Base-by-base conservation (phyloP, 2,888 invertebrate genomes). In the Nomada ferruginata region DNA sequence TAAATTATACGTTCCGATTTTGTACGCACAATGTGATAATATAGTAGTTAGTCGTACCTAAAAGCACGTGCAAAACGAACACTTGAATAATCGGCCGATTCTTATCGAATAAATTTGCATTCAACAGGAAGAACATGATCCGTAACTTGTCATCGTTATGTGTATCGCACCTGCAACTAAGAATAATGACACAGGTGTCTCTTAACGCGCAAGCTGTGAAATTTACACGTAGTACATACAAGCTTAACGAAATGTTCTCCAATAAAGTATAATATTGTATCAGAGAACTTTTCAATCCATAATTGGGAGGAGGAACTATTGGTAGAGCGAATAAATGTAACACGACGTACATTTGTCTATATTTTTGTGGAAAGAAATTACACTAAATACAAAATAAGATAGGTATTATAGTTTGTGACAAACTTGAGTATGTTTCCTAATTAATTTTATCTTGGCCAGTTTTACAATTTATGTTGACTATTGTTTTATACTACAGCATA, bases 41-140 rank as follows among this genome's bases (percentile, higher is more conserved):
- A 7, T 7, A 52, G 59, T 50, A 29, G 23, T 10, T 50, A 20
- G 65, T 72, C n/a, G 47, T 23, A 59, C 13, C 57, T 11, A 26
- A 50, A 36, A 18, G 57, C 3, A 13, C 13, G 50, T 50, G 60
- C n/a, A 18, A 52, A 69, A 69, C n/a, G 68, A 66, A 68, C 59
- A 59, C 57, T 23, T 20, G 53, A 77, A 77, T 23, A 63, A 42
- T 63, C 65, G 26, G 44, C 52, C 47, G 60, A 57, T 64, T 83
- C 80, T 78, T 71, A n/a, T 55, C 64, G 63, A 76, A 77, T 70
- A 70, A 70, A 85, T 82, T 78, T 72, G 61, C 77, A 72, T 84
- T 61, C 44, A 68, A 72, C 76, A 60, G 69, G 79, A 77, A 83
- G 75, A 69, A 70, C 76, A 61, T 60, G 47, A 76, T 68, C 23